Evolutionary conservation across 2,113 vertebrate genomes (phyloP).

Genomic region (Siniperca knerii): DNA sequence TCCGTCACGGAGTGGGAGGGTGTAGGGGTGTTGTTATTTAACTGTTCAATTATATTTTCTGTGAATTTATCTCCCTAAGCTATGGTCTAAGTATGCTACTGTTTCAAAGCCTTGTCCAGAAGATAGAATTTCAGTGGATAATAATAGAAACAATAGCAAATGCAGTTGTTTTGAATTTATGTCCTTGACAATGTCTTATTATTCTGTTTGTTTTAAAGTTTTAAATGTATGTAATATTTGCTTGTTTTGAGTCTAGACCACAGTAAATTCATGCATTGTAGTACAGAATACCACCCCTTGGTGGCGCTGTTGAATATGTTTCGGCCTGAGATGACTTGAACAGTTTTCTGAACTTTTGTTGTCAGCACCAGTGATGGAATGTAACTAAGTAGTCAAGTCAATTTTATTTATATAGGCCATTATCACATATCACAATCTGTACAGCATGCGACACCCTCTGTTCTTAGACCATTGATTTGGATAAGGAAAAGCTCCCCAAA

Average conservation of each 20-base stretch:
- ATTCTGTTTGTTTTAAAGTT: not conserved
- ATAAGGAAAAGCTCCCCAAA: too few relatives aligned
- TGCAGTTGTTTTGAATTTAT: not conserved
- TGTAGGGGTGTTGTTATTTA: too few relatives aligned
- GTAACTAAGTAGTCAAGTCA: not conserved
- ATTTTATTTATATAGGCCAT: too few relatives aligned
- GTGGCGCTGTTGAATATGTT: not conserved
- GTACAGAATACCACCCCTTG: not conserved
- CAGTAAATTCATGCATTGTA: not conserved
- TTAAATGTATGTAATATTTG: not conserved
- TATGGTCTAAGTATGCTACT: too few relatives aligned
- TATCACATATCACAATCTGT: not conserved
- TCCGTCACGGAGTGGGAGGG: too few relatives aligned
- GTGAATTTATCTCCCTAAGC: too few relatives aligned
- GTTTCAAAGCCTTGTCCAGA: too few relatives aligned
- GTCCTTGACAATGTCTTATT: not conserved
- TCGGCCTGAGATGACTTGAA: not conserved
- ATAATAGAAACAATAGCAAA: not conserved
- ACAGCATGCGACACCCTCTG: too few relatives aligned
- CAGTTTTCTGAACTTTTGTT: not conserved
- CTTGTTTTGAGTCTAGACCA: not conserved
- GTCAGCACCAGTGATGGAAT: not conserved
- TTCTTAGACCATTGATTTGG: too few relatives aligned
- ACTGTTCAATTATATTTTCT: too few relatives aligned
- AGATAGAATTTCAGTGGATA: too few relatives aligned